phyloP scores from a whole-genome alignment of 1,140 invertebrate species.

The Varroa destructor region DNA sequence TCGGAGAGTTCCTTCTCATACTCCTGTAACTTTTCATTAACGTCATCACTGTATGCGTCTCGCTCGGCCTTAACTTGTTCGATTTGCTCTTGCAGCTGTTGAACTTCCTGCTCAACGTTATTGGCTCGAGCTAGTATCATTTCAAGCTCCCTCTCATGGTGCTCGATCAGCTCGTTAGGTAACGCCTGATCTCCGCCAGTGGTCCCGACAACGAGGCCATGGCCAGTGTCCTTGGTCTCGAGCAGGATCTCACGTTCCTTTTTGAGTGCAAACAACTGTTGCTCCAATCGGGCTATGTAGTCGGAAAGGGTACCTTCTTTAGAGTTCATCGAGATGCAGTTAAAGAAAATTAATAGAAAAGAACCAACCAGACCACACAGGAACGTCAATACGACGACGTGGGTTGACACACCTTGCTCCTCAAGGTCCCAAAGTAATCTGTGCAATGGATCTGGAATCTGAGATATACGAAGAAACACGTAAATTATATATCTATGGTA shows the following conservation, averaged over 20 bases:
- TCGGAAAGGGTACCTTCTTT: constrained; percentile 7
- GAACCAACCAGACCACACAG: constrained; percentile 1
- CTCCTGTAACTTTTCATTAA: no score
- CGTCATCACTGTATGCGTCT: no score
- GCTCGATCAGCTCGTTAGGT: neutral
- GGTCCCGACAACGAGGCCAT: no score
- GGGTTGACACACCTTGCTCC: neutral
- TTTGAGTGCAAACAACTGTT: constrained; percentile 1
- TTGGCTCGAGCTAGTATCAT: neutral
- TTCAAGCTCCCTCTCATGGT: neutral
- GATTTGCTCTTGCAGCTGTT: no score
- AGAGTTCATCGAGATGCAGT: constrained; percentile 1
- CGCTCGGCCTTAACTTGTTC: no score
- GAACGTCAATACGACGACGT: constrained; percentile 10
- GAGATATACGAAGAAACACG: neutral
- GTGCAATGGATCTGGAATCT: constrained; percentile 14
- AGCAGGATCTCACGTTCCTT: constrained; percentile 18
- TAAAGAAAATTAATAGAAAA: constrained; percentile 12
- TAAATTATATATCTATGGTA: no score
- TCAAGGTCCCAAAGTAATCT: constrained; percentile 15
- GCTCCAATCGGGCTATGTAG: constrained; percentile 19
- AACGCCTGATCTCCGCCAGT: neutral
- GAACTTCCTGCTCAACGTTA: neutral
- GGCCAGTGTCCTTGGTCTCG: neutral
- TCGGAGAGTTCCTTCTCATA: no score